phyloP scores from a whole-genome alignment of 2,113 vertebrate species.

The Paramisgurnus dabryanus region DNA sequence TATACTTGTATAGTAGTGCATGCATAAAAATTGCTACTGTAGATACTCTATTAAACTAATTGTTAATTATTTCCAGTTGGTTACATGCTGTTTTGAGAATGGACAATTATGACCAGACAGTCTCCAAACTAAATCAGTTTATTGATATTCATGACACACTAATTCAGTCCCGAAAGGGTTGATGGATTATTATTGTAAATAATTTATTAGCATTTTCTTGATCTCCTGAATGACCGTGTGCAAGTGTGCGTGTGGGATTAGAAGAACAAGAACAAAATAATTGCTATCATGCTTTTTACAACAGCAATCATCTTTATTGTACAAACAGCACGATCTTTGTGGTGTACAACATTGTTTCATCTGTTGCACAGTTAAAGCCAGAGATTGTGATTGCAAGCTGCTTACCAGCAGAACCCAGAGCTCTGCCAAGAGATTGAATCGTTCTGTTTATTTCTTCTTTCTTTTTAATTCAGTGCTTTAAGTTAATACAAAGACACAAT shows the following conservation, averaged over 20 bases:
- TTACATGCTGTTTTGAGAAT: not conserved
- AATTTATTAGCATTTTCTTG: slow-evolving; percentile 36
- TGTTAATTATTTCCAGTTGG: not conserved
- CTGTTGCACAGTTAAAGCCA: slow-evolving; percentile 14
- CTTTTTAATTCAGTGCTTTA: slow-evolving; percentile 22
- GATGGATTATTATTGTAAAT: slow-evolving; percentile 53
- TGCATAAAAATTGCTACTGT: not conserved
- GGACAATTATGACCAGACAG: not conserved
- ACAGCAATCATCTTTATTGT: not conserved
- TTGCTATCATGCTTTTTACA: slow-evolving; percentile 18
- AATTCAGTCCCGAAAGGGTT: slow-evolving; percentile 43
- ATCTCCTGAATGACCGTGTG: not conserved
- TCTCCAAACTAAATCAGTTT: slow-evolving; percentile 25
- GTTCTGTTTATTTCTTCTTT: not conserved
- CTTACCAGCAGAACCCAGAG: not conserved
- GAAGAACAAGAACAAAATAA: slow-evolving; percentile 24
- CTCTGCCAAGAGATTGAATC: not conserved
- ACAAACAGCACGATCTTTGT: slow-evolving; percentile 12
- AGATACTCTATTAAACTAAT: not conserved
- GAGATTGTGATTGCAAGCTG: slow-evolving; percentile 21
- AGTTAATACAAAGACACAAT: slow-evolving; percentile 12
- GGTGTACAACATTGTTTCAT: slow-evolving; percentile 22
- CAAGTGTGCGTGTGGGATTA: not conserved
- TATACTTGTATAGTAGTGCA: not conserved
- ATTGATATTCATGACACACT: slow-evolving; percentile 44